These are phyloP conservation scores for Proales similis DNA, from an alignment of 1,140 invertebrate genomes.

Conservation along the genomic window DNA sequence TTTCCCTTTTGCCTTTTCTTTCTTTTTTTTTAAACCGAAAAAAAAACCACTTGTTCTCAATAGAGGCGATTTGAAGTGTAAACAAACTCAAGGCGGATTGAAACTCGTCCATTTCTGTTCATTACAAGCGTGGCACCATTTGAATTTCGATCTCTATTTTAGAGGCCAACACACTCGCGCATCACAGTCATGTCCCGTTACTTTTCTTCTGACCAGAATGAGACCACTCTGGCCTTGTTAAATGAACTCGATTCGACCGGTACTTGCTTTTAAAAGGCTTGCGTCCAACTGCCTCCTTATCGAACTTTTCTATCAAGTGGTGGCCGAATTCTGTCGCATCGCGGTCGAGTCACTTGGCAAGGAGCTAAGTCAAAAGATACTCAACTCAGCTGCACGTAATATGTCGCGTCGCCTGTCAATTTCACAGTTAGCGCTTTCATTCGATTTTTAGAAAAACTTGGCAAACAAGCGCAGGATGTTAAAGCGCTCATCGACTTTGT, in stretches of 20 bases:
- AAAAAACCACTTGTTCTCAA: no score
- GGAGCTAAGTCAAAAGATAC: constrained; percentile 22
- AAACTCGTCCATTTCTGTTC: no score
- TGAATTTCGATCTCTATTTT: background rate
- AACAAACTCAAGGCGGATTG: no score
- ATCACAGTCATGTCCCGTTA: constrained; percentile 12
- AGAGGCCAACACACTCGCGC: background rate
- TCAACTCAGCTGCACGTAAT: constrained; percentile 33
- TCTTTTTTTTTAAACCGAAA: no score
- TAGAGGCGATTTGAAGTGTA: no score
- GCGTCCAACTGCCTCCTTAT: background rate
- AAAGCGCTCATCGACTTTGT: constrained; percentile 28
- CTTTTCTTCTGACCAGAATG: constrained; percentile 1
- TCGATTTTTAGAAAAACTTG: constrained; percentile 6
- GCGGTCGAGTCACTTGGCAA: constrained; percentile 26
- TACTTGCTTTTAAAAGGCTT: background rate
- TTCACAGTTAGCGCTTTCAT: background rate
- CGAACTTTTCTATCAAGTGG: background rate
- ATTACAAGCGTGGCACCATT: no score
- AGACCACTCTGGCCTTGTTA: background rate
- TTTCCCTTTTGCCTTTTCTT: no score
- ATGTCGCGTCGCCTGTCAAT: background rate
- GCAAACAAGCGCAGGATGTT: constrained; percentile 3
- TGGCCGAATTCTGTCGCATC: constrained; percentile 20
- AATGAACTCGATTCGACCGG: constrained; percentile 24